phyloP scores from a whole-genome alignment of 2,888 invertebrate species.

The Ectropis crepuscularia region DNA sequence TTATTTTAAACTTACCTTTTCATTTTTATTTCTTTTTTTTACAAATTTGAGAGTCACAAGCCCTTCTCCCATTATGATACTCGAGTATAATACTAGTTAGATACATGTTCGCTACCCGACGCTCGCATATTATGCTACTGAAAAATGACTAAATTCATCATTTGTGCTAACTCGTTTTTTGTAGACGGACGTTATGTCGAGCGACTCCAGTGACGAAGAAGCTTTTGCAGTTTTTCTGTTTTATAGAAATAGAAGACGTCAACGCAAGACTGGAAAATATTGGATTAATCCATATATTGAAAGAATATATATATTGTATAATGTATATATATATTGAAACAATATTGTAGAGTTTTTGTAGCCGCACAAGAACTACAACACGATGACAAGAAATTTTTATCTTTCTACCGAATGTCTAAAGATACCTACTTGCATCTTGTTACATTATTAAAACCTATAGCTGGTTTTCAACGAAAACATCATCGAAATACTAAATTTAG shows the following conservation, averaged over 20 bases:
- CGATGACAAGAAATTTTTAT: background rate
- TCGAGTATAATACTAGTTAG: slow-evolving; percentile 28
- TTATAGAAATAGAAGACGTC: slow-evolving; percentile 7
- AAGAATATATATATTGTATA: too few species aligned
- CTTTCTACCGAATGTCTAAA: background rate
- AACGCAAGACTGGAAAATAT: background rate
- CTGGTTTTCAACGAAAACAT: slow-evolving; percentile 23
- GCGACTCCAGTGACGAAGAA: too few species aligned
- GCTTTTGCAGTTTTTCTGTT: slow-evolving; percentile 9
- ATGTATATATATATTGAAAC: background rate
- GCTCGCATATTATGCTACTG: too few species aligned
- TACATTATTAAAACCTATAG: slow-evolving; percentile 18
- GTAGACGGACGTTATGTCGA: too few species aligned
- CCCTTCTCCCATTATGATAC: slow-evolving; percentile 9
- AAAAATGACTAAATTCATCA: too few species aligned
- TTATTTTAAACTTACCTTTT: too few species aligned
- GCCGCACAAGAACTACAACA: background rate
- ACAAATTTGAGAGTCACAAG: background rate
- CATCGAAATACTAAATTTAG: slow-evolving; percentile 31
- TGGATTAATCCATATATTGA: too few species aligned
- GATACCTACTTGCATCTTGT: background rate
- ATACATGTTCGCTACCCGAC: slow-evolving; percentile 29
- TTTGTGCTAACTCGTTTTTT: too few species aligned
- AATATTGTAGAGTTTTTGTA: background rate
- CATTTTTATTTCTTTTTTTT: too few species aligned